Conservation (phyloP, 1,140 invertebrate genomes). For the Goniozus legneri region DNA sequence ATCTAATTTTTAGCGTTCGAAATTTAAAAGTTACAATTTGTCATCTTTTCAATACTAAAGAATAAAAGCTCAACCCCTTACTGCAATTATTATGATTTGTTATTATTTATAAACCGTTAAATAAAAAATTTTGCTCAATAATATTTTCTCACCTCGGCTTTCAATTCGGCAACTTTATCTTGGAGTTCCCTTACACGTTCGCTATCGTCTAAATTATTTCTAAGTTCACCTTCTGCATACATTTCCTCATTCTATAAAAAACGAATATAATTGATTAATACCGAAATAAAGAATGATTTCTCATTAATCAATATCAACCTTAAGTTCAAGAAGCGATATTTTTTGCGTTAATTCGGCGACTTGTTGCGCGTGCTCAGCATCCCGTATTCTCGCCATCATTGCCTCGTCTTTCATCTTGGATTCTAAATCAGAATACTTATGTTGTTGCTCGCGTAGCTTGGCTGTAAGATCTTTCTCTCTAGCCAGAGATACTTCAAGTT, state of each 20-base stretch:
- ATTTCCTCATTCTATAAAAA: slow-evolving; percentile 83
- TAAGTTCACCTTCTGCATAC: slow-evolving; percentile 81
- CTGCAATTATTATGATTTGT: slow-evolving; percentile 23
- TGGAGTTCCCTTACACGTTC: slow-evolving; percentile 83
- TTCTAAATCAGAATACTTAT: slow-evolving; percentile 85
- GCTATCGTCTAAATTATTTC: slow-evolving; percentile 75
- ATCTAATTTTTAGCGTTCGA: too few species aligned
- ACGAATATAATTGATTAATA: slow-evolving; percentile 9
- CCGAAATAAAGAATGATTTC: neutral
- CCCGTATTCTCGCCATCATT: slow-evolving; percentile 91
- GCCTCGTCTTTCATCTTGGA: slow-evolving; percentile 90
- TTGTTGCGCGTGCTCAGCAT: slow-evolving; percentile 89
- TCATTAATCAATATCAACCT: slow-evolving; percentile 57
- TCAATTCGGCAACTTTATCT: slow-evolving; percentile 85
- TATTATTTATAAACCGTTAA: neutral
- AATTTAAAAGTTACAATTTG: slow-evolving; percentile 6
- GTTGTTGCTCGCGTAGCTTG: slow-evolving; percentile 79
- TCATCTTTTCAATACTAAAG: slow-evolving; percentile 1
- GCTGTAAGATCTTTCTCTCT: slow-evolving; percentile 73
- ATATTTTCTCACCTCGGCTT: slow-evolving; percentile 75
- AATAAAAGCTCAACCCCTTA: slow-evolving; percentile 23
- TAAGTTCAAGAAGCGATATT: slow-evolving; percentile 89
- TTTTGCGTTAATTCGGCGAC: slow-evolving; percentile 94
- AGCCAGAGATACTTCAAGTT: slow-evolving; percentile 68
- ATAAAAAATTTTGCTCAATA: neutral